Evolutionary conservation across 2,888 invertebrate species (phyloP).

Genomic region (Synergus laeviventris): DNA sequence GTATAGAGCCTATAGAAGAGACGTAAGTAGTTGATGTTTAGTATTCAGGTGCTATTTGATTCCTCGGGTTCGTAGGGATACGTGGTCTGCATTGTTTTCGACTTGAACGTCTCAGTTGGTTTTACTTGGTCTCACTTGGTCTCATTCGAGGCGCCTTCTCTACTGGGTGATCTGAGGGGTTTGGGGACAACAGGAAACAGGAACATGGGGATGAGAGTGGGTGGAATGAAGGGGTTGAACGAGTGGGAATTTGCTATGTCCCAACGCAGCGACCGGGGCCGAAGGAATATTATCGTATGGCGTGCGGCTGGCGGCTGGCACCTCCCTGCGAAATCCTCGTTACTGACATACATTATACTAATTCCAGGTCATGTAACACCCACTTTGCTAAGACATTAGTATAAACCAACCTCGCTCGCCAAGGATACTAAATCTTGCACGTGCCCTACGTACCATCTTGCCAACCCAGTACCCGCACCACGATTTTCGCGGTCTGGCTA

Average conservation of each 20-base stretch:
- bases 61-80: slow-evolving; percentile 58
- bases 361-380: slow-evolving; percentile 65
- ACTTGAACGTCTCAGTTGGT: slow-evolving; percentile 62
- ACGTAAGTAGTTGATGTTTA: slow-evolving; percentile 27
- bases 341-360: slow-evolving; percentile 63
- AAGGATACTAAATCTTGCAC: slow-evolving; percentile 61
- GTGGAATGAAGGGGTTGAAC: slow-evolving; percentile 10
- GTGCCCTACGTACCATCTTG: slow-evolving; percentile 49
- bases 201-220: slow-evolving; percentile 34
- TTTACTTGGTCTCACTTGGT: too few relatives aligned
- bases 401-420: slow-evolving; percentile 61
- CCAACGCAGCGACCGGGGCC: too few relatives aligned
- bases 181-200: too few relatives aligned
- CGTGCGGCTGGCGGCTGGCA: slow-evolving; percentile 41
- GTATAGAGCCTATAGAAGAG: too few relatives aligned
- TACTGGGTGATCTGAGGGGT: too few relatives aligned
- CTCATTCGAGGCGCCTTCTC: slow-evolving; percentile 50
- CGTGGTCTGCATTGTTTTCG: slow-evolving; percentile 66
- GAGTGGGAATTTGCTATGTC: slow-evolving; percentile 45
- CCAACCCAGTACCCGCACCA: slow-evolving; percentile 19
- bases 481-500: slow-evolving; percentile 44
- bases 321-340: slow-evolving; percentile 41
- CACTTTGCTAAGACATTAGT: slow-evolving; percentile 66
- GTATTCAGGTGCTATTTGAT: slow-evolving; percentile 59
- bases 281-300: slow-evolving; percentile 41